These are phyloP conservation scores for Daktulosphaira vitifoliae DNA, from an alignment of 1,140 invertebrate species.

Conservation along the genomic window DNA sequence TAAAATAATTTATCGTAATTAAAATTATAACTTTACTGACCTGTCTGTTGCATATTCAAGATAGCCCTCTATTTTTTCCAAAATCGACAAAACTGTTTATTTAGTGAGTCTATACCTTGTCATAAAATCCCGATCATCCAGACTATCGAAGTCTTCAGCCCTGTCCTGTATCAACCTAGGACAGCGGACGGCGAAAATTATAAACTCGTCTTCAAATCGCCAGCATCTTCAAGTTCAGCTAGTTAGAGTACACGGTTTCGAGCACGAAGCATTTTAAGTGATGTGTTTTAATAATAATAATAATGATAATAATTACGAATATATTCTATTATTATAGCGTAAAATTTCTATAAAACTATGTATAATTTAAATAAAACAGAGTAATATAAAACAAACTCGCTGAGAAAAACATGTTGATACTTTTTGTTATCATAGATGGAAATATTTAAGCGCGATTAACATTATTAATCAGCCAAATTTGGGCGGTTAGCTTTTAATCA, in stretches of 20 bases:
- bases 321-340: background rate
- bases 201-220: background rate
- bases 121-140: background rate
- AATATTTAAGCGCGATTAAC: background rate
- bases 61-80: background rate
- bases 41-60: constrained; percentile 1
- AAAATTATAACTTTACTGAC: constrained; percentile 11
- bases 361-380: background rate
- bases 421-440: no score
- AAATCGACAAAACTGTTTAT: background rate
- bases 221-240: background rate
- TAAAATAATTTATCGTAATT: background rate
- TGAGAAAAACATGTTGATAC: no score
- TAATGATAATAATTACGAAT: constrained; percentile 1
- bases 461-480: background rate
- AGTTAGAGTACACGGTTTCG: background rate
- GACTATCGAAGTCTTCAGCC: background rate
- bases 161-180: background rate
- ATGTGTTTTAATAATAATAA: no score
- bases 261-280: background rate
- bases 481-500: no score
- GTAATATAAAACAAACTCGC: no score
- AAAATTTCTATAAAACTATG: background rate
- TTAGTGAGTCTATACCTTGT: constrained; percentile 5
- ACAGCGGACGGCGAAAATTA: background rate